Base-by-base conservation (phyloP, 2,113 vertebrate genomes). In the Xenopus tropicalis region DNA sequence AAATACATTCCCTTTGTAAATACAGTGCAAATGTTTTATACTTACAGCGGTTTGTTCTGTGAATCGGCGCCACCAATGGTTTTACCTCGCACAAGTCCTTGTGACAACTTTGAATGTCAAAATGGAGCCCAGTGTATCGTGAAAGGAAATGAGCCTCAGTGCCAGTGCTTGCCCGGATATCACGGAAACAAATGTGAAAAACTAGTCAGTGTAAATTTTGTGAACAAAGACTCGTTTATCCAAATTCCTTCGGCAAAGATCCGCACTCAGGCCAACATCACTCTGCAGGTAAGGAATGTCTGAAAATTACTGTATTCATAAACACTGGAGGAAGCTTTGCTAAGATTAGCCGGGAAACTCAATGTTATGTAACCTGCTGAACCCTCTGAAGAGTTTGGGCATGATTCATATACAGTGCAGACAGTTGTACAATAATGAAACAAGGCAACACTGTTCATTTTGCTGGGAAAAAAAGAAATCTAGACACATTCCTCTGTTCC, bases 61-160 rank as follows among this genome's bases (percentile, higher is more conserved):
- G 95, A 98, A 79, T 94, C 94, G 81, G 85, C 95, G n/a, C 97
- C 96, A 0, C 97, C 97, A 3, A 98, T 98, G 95, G 96, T 98
- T 68, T 88, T 99, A 25, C 97, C 97, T 10, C 93, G 97, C 46
- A 98, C 97, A 76, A 99, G 97, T 74, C 96, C 94, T 3, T 99
- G 97, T 69, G 96, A 98, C 85, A 91, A 98, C 80, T 92, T 93
- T 16, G 96, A 98, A 62, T 99, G 97, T 80, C 93, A 95, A 75
- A 98, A 99, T 1, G 94, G 91, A 69, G 97, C 97, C 1, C 93
- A 98, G 79, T 98, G 97, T 67, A 95, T 99, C 44, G 79, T 94
- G 81, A 88, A 87, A 83, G 91, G 85, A 63, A 86, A 82, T 3
- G 96, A 98, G 69, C 97, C 96, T 0, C 87, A 88, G 66, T 99